Percentiles rank a stretch among this genome's conserved stretches.
These are phyloP conservation scores for Anticlea derivata DNA, from an alignment of 2,888 invertebrate species.

Conservation along the genomic window DNA sequence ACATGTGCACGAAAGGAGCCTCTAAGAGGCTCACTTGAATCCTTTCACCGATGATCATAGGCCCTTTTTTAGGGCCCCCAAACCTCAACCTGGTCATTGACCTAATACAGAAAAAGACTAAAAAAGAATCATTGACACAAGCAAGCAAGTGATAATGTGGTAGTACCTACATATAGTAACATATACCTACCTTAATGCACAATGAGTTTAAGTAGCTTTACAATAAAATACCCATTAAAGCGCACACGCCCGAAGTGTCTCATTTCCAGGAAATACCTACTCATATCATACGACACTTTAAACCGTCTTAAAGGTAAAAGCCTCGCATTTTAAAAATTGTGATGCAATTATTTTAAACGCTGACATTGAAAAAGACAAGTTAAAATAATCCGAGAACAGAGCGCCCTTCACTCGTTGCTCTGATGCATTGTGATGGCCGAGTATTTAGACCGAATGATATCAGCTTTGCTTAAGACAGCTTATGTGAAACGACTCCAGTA, in stretches of 20 bases:
- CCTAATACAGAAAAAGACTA: too few species aligned
- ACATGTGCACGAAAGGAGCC: too few species aligned
- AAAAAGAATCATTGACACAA: too few species aligned
- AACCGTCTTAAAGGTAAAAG: constrained; percentile 78
- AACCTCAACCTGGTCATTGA: too few species aligned
- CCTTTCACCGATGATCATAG: too few species aligned
- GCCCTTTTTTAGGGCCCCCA: too few species aligned
- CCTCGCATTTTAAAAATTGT: constrained; percentile 80
- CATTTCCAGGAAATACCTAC: constrained; percentile 80
- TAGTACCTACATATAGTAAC: background rate
- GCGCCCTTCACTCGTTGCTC: constrained; percentile 78
- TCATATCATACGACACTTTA: constrained; percentile 72
- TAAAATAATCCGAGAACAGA: constrained; percentile 81
- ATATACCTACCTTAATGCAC: constrained; percentile 7
- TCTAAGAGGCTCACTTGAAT: too few species aligned
- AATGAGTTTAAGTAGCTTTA: constrained; percentile 4
- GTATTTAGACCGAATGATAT: constrained; percentile 76
- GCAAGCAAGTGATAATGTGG: too few species aligned
- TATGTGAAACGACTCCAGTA: constrained; percentile 49
- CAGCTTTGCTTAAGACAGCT: constrained; percentile 55
- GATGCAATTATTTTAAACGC: constrained; percentile 84
- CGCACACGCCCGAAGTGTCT: constrained; percentile 50
- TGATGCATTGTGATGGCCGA: constrained; percentile 81
- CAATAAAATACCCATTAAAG: constrained; percentile 31
- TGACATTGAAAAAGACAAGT: constrained; percentile 84